Conservation (phyloP, 2,797 vertebrate genomes). For the Malurus splendens region DNA sequence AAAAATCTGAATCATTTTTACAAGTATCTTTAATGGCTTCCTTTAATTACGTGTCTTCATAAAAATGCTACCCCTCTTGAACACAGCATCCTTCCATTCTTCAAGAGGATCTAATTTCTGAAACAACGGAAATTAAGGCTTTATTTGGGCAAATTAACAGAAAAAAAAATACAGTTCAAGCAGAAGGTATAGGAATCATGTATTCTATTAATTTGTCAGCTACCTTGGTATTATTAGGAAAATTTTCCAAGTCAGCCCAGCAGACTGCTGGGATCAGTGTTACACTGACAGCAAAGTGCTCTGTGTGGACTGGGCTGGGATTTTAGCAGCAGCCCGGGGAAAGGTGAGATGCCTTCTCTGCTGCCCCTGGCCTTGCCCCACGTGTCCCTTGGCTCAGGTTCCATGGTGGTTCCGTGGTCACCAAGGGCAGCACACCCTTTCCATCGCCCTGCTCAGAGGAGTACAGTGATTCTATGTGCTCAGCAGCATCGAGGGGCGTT, state of each 20-base stretch:
- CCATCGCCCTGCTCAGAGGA: fast-evolving
- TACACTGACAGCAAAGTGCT: not conserved
- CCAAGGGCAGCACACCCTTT: fast-evolving
- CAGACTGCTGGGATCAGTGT: not conserved
- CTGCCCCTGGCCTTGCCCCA: not conserved
- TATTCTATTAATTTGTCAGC: conserved; percentile 25
- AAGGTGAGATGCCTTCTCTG: not conserved
- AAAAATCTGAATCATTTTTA: conserved; percentile 70
- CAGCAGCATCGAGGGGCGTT: fast-evolving
- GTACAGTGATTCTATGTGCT: fast-evolving
- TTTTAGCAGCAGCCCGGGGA: not conserved
- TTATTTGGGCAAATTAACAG: conserved; percentile 57
- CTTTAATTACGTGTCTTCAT: conserved; percentile 65
- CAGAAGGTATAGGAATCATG: conserved; percentile 9
- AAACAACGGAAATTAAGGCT: conserved; percentile 66
- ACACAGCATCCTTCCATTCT: conserved; percentile 52
- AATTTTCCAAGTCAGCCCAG: conserved; percentile 36
- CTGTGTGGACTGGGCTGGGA: not conserved
- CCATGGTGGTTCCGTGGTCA: fast-evolving
- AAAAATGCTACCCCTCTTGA: conserved; percentile 39
- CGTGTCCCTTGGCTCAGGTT: not conserved
- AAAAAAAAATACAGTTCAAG: conserved; percentile 4
- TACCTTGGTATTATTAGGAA: conserved; percentile 44
- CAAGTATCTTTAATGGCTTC: conserved; percentile 70
- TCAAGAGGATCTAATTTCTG: conserved; percentile 63